Percentiles rank a stretch among this genome's conserved stretches.
These are phyloP conservation scores for Plagodis dolabraria DNA, from an alignment of 2,888 invertebrate species.

Conservation along the genomic window DNA sequence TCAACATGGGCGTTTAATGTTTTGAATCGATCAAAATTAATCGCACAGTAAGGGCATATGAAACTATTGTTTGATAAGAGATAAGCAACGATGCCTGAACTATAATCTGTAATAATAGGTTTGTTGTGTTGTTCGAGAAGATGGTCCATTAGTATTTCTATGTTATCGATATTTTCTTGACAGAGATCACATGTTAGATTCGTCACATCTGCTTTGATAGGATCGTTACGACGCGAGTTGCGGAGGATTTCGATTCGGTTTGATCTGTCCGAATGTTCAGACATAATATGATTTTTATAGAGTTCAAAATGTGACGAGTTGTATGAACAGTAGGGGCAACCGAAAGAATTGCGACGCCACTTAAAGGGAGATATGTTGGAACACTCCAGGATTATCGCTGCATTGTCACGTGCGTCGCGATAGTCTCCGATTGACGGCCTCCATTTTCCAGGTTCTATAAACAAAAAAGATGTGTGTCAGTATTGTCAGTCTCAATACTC, in stretches of 20 bases:
- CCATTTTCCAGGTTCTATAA: conserved; percentile 9
- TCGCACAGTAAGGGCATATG: conserved; percentile 11
- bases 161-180: conserved; percentile 36
- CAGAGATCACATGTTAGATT: conserved; percentile 58
- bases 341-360: conserved; percentile 66
- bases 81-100: conserved; percentile 35
- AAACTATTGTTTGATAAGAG: conserved; percentile 1
- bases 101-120: conserved; percentile 51
- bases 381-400: conserved; percentile 65
- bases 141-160: conserved; percentile 61
- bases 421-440: conserved; percentile 1
- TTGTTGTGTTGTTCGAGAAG: conserved; percentile 57
- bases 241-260: conserved; percentile 15
- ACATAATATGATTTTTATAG: conserved; percentile 52
- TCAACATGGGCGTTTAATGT: conserved; percentile 33
- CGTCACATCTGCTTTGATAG: conserved; percentile 64
- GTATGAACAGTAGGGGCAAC: conserved; percentile 53
- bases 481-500: too few species aligned
- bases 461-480: conserved; percentile 44
- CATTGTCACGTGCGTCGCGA: conserved; percentile 59
- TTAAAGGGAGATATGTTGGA: conserved; percentile 74
- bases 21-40: conserved; percentile 21
- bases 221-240: conserved; percentile 2
- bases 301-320: conserved; percentile 61
- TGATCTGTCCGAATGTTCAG: conserved; percentile 51